Base-by-base conservation (phyloP, 2,888 invertebrate species). In the Cantharis nigra region DNA sequence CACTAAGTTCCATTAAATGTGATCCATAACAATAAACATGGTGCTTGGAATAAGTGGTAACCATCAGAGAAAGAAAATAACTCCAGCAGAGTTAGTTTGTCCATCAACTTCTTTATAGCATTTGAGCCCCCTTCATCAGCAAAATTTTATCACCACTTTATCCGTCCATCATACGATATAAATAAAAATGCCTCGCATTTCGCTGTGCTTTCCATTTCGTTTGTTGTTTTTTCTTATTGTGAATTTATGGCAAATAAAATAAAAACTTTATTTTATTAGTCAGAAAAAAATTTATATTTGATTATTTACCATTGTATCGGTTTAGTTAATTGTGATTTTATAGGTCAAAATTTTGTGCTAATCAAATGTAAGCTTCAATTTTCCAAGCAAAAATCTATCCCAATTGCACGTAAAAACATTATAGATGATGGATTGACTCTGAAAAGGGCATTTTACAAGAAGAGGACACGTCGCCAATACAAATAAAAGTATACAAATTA, bases 61-160 rank as follows among this genome's bases (percentile, higher is more conserved):
- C 75, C 71, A 78, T 78, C 76, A 71, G 73, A 77, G 76, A 79
- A 77, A 70, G 77, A 79, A 75, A 79, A 78, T 78, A 70, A 76
- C 76, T 28, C 62, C 69, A 77, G 71, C 74, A 72, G 77, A 75
- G 69, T 75, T 76, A 78, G 72, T 73, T 78, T 76, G 74, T 78
- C 78, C 80, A 81, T 82, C 81, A 80, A 81, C 74, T 78, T 77
- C 80, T 83, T 83, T 83, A 82, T 79, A 75, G 71, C 80, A 76
- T 75, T 79, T 79, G 80, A 79, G 77, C 81, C 81, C 83, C 82
- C 83, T 83, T 83, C 83, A 83, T 83, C 83, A 83, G 83, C 83
- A 80, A 82, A 83, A 82, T 82, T 83, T 83, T 83, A 83, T 79
- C 77, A 75, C 80, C 79, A 79, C 80, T 79, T 80, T 76, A 78